Evolutionary conservation across 2,888 invertebrate genomes (phyloP), one percentile per base, ranked within the genome.

Genomic region (Itoplectis maculator): DNA sequence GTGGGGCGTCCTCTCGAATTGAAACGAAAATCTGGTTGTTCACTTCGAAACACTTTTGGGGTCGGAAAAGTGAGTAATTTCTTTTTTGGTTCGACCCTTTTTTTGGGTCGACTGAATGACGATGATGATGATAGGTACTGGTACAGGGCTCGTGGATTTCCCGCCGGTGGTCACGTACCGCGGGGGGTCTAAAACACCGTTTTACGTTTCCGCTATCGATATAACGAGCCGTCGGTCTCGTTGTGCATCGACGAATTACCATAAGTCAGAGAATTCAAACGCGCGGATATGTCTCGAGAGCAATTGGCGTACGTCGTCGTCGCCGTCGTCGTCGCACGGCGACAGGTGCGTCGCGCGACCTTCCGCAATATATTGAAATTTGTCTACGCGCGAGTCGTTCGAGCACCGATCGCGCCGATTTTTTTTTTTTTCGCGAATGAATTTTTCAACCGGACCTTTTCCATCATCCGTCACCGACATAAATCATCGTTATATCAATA

Each of bases 281-380:
- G 54, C 23, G 61, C 63, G 73, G 63, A 73, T 73, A 73, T 73
- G 73, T 73, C 51, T 49, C 51, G 63, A 63, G 73, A 73, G 23
- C 37, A 40, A 73, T 63, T n/a, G 63, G 61, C 63, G 63, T 51
- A 63, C 63, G 37, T 18, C 11, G 42, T 18, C 23, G 5, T 20
- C n/a, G n/a, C n/a, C n/a, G n/a, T n/a, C n/a, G n/a, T n/a, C n/a
- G n/a, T n/a, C n/a, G n/a, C n/a, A n/a, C n/a, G 20, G 54, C 69
- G 69, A 54, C 51, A 20, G 69, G 51, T 69, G 69, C 42, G 20
- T 20, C 23, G 20, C 37, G 20, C 18, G 42, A 5, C 54, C 42
- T 8, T 54, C 9, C n/a, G 23, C 20, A 13, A 56, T n/a, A 47
- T 45, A 66, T 29, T 42, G 9, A 35, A 51, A 54, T 69, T 23